These are phyloP conservation scores for Ommatoiulus sabulosus DNA, from an alignment of 2,888 invertebrate genomes.

Conservation along the genomic window DNA sequence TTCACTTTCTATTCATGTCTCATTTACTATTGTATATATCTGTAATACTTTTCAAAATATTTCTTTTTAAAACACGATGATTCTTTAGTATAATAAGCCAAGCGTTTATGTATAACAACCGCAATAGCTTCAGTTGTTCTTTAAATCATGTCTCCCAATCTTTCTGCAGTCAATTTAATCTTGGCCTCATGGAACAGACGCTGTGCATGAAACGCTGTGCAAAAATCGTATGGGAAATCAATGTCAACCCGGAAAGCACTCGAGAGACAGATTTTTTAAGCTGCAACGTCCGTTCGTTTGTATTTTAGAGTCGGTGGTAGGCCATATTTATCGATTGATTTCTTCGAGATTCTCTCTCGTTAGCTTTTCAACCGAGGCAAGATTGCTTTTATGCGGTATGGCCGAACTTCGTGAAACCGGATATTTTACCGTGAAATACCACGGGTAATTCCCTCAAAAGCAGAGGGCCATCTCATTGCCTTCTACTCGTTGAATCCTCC, in stretches of 20 bases:
- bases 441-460: neutral
- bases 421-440: slow-evolving; percentile 42
- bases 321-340: slow-evolving; percentile 39
- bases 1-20: too few species aligned
- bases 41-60: too few species aligned
- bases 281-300: slow-evolving; percentile 31
- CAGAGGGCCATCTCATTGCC: neutral
- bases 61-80: too few species aligned
- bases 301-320: slow-evolving; percentile 29
- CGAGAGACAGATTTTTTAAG: slow-evolving; percentile 24
- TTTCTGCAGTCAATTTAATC: neutral
- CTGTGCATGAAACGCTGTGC: neutral
- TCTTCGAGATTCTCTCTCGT: slow-evolving; percentile 7
- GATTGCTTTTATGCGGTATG: slow-evolving; percentile 36
- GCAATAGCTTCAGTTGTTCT: neutral
- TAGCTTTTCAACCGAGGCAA: neutral
- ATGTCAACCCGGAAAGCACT: slow-evolving; percentile 7
- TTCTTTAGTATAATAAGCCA: too few species aligned
- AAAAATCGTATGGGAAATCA: slow-evolving; percentile 29
- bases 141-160: neutral
- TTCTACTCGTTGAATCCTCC: neutral
- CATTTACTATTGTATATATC: too few species aligned
- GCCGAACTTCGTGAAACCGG: slow-evolving; percentile 5
- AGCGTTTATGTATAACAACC: too few species aligned
- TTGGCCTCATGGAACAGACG: neutral